Conservation (phyloP, 2,888 invertebrate species). For the Drosophila acutilabella region DNA sequence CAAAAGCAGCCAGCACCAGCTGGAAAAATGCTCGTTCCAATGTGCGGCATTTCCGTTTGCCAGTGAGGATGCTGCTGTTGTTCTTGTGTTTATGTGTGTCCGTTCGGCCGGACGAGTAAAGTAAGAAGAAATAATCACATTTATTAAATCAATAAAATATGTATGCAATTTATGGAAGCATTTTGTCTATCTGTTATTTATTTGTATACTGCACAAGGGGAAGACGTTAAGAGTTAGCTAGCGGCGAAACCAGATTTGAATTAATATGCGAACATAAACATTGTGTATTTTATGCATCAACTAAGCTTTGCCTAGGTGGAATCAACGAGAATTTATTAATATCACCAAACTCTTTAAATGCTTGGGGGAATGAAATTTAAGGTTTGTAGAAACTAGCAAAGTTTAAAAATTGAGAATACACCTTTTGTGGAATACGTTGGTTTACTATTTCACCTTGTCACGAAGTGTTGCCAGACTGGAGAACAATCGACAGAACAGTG, state of each 20-base stretch:
- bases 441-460: no score
- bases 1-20: conserved; percentile 42
- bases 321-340: no score
- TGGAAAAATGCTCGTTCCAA: conserved; percentile 73
- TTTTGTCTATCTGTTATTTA: conserved; percentile 38
- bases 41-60: conserved; percentile 73
- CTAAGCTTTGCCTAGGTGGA: no score
- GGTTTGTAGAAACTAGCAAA: no score
- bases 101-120: conserved; percentile 18
- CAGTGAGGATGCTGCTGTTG: conserved; percentile 54
- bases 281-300: neutral
- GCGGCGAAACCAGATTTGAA: neutral
- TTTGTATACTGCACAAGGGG: neutral
- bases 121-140: conserved; percentile 55
- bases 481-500: no score
- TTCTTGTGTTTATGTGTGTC: conserved; percentile 10
- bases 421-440: no score
- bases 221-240: conserved; percentile 8
- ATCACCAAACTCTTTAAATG: no score
- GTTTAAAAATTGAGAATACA: no score
- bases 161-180: conserved; percentile 50
- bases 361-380: no score
- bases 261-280: neutral
- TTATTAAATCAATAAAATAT: conserved; percentile 73
- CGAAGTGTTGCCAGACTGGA: no score